Evolutionary conservation across 2,888 invertebrate species (phyloP), one percentile per base, ranked within the genome.

Genomic region (Pantelozetes paolii): DNA sequence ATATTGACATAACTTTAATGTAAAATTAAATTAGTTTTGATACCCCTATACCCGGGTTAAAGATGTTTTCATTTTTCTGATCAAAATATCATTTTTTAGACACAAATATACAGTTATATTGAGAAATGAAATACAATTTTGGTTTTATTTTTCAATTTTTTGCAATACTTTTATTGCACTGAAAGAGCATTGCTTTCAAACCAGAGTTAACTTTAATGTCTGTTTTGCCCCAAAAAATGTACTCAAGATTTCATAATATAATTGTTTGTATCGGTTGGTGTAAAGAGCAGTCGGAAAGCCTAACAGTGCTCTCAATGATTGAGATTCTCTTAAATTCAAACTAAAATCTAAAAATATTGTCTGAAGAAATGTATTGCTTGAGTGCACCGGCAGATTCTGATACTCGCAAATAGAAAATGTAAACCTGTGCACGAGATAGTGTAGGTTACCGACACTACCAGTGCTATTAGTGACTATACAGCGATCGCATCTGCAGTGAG

Each of bases 321-420:
- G 40, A 40, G 40, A 40, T 54, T n/a, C 23, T 62, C 62, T 62
- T 62, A 62, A 62, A 62, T 57, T 62, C 54, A 23, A 54, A 42
- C 15, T 11, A 42, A 42, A 54, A 23, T 6, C 54, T 5, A 54
- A 54, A 23, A 45, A 45, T 45, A 11, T 18, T 45, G 2, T 57
- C 50, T 50, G 57, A 13, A 62, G 62, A 23, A 18, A 62, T 62
- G 32, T 32, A 9, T 28, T 30, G 62, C 26, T 62, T 62, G 62
- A 32, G 30, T 62, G 62, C 28, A 62, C 32, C 62, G 32, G 18
- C 13, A 32, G 62, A 9, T 45, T 45, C 45, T 13, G 45, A 2
- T 3, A 11, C 3, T 9, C 28, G 15, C 13, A 32, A 32, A 62
- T 62, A 30, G 62, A 62, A 62, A 62, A 62, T 32, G 62, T 30